Evolutionary conservation across 1,140 invertebrate genomes (phyloP), one percentile per base, ranked within the genome.

Genomic region (Planococcus citri): DNA sequence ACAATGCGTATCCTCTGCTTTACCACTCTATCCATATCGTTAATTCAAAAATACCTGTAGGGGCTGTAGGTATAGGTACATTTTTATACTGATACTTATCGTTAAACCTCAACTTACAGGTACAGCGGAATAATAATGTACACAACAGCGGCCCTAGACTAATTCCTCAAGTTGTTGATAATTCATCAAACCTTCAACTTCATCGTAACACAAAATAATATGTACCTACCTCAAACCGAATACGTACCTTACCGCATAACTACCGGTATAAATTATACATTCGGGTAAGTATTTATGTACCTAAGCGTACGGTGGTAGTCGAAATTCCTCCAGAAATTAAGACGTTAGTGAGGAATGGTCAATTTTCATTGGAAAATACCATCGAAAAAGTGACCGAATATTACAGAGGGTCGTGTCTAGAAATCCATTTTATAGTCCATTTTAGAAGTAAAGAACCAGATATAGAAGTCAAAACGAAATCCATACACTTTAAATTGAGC

Each of bases 371-470:
- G 10, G 12, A 51, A 51, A 51, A 51, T 14, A n/a, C 41, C 6
- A 9, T 51, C 17, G 6, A 17, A 51, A 51, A 51, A 3, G 17
- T 51, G 17, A 51, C 41, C 17, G 17, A 17, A 33, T 9, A 51
- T 51, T 20, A 51, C n/a, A n/a, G 12, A 51, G 41, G 29, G 41
- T 51, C 2, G 17, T 33, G 17, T 17, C 41, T 20, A 20, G 17
- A 51, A 51, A 51, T 51, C 41, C 41, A 24, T 64, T 64, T 64
- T 64, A 27, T 64, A 27, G 60, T 64, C 60, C 60, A 64, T 64
- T 64, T 64, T 64, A 25, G 60, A 25, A 51, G 60, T 17, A 17
- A 64, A 64, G 20, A 64, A 27, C 25, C 24, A 2, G 60, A 64
- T 64, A 64, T 64, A 25, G 17, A 64, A 14, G 17, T 51, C 2